Percentiles rank a stretch among this genome's conserved stretches.
phyloP scores from a whole-genome alignment of 2,113 vertebrate species.

The Xiphophorus hellerii region DNA sequence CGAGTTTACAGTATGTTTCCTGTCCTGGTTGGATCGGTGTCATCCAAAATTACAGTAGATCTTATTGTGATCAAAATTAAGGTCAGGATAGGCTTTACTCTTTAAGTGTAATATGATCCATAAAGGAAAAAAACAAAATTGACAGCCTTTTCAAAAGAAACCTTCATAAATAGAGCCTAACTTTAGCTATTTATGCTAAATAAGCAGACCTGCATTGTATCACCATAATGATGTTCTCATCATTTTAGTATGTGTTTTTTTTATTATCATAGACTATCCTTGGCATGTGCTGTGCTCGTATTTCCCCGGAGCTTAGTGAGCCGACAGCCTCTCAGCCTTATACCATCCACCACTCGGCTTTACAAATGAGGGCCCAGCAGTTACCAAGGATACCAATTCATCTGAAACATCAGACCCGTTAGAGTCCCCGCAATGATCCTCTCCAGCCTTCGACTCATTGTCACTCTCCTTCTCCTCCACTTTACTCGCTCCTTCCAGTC shows the following conservation, averaged over 20 bases:
- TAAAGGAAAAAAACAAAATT: constrained; percentile 6
- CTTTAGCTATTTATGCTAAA: constrained; percentile 27
- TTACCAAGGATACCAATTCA: constrained; percentile 80
- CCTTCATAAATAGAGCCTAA: constrained; percentile 3
- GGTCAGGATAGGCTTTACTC: not conserved
- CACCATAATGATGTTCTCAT: constrained; percentile 10
- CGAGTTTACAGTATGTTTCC: not conserved
- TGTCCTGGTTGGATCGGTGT: constrained; percentile 19
- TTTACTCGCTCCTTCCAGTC: constrained; percentile 49
- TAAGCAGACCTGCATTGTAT: constrained; percentile 7
- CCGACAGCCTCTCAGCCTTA: constrained; percentile 47
- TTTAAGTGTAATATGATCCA: constrained; percentile 27
- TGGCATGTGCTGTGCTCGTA: constrained; percentile 17
- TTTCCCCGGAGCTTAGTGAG: constrained; percentile 31
- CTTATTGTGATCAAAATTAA: constrained; percentile 36
- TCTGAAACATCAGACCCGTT: constrained; percentile 69
- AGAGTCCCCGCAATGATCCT: constrained; percentile 52
- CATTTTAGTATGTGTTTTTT: not conserved
- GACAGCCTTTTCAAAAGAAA: not conserved
- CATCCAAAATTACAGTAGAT: constrained; percentile 24
- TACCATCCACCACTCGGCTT: constrained; percentile 68
- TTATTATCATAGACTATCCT: constrained; percentile 1
- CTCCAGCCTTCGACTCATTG: constrained; percentile 53
- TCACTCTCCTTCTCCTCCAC: constrained; percentile 45
- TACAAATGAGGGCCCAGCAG: constrained; percentile 74